phyloP scores from a whole-genome alignment of 2,113 vertebrate genomes.

The Engystomops pustulosus region DNA sequence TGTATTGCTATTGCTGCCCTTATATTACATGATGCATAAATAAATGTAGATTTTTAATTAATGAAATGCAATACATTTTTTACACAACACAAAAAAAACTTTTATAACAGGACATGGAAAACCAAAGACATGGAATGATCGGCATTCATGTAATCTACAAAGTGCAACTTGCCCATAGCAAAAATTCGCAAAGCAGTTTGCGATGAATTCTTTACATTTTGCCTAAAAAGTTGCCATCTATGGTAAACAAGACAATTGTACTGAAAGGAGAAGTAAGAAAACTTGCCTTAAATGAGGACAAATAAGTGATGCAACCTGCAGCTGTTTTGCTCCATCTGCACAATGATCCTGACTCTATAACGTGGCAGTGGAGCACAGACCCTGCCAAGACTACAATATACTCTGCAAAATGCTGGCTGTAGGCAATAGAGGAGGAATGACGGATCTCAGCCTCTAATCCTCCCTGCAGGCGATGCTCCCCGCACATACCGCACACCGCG shows the following conservation, averaged over 20 bases:
- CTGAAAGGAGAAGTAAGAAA: neutral
- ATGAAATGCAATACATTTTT: no score
- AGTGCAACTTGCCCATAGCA: no score
- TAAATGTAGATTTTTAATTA: no score
- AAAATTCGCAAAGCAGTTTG: no score
- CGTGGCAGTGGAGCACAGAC: neutral
- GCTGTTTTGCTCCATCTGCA: conserved; percentile 11
- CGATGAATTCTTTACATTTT: no score
- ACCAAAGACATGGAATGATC: no score
- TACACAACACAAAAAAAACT: no score
- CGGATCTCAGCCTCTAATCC: neutral
- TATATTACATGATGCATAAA: no score
- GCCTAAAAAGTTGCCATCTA: neutral
- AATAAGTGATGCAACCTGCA: neutral
- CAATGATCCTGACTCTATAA: neutral
- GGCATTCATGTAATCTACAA: no score
- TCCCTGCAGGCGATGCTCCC: neutral
- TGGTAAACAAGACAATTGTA: no score
- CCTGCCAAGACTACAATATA: neutral
- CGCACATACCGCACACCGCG: neutral
- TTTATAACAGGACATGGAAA: no score
- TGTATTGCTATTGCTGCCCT: no score
- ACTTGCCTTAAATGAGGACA: neutral
- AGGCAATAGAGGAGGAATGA: neutral
- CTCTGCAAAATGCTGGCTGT: neutral